Evolutionary conservation across 2,797 vertebrate species (phyloP).

Genomic region (Arctocebus calabarensis): DNA sequence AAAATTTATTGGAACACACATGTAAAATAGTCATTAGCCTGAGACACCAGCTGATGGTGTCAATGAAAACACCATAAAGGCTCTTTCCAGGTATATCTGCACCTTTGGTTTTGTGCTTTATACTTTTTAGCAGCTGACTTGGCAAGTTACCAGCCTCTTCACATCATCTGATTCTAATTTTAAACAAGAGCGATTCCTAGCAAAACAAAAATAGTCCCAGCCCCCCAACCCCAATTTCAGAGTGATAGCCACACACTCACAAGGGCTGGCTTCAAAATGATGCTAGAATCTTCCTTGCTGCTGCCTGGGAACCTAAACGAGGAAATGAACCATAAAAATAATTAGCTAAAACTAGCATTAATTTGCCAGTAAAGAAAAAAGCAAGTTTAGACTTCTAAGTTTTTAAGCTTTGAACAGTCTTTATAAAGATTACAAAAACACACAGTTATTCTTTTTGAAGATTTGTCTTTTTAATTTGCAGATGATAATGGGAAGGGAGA

Average conservation of each 20-base stretch:
- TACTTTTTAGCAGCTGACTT: constrained; percentile 54
- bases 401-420: constrained; percentile 18
- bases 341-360: neutral
- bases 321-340: neutral
- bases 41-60: neutral
- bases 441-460: constrained; percentile 8
- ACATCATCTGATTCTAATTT: constrained; percentile 22
- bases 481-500: neutral
- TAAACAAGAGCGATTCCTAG: constrained; percentile 25
- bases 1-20: neutral
- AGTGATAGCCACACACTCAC: neutral
- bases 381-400: neutral
- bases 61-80: neutral
- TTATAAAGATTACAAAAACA: neutral
- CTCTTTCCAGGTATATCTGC: neutral
- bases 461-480: constrained; percentile 6
- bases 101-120: constrained; percentile 53
- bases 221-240: neutral
- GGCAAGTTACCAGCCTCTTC: constrained; percentile 43
- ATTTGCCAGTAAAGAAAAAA: neutral
- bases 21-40: neutral
- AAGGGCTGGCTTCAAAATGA: neutral
- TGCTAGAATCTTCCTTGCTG: neutral
- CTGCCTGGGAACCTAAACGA: neutral
- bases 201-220: constrained; percentile 5